Base-by-base conservation (phyloP, 2,797 vertebrate species). In the Taenioides sp. region DNA sequence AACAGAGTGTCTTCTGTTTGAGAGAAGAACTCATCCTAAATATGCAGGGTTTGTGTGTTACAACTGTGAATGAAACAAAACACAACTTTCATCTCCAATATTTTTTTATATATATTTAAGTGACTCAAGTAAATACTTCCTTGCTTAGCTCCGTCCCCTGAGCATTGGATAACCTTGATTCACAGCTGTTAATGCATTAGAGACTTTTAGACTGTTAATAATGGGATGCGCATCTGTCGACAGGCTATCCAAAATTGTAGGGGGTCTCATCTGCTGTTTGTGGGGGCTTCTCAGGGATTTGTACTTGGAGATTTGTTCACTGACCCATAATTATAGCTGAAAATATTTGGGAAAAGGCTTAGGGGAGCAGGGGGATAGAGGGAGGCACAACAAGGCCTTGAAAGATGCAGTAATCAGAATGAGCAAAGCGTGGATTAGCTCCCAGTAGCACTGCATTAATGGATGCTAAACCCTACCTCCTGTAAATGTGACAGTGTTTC, bases 401-500 rank as follows among this genome's bases (percentile, higher is more conserved):
- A 47, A 82, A 84, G 77, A 85, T 71, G 80, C 79, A 81, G 66
- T 89, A 87, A 87, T 88, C 87, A 76, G 86, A 89, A 76, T 81
- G 84, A 86, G 81, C 80, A 91, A 88, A 81, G 80, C 78, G 78
- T 84, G 87, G 91, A 93, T 92, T 92, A 91, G 82, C 68, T 84
- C 74, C 84, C 81, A 85, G 90, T 87, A 89, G 83, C 72, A 80
- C 82, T 79, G 82, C 78, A 80, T 90, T 90, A 90, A 88, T 88
- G 83, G 84, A 68, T 86, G 82, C 87, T 92, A 87, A 87, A 79
- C 88, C 73, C 79, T 74, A 74, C 37, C 74, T 82, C 72, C 77
- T 81, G 55, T 63, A 43, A 25, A 28, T 68, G 71, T 34, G 58
- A 64, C 14, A 23, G 34, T 64, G 43, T n/a, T 57, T 69, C 7